These are phyloP conservation scores for Noctua comes DNA, from an alignment of 2,888 invertebrate genomes.

Conservation along the genomic window DNA sequence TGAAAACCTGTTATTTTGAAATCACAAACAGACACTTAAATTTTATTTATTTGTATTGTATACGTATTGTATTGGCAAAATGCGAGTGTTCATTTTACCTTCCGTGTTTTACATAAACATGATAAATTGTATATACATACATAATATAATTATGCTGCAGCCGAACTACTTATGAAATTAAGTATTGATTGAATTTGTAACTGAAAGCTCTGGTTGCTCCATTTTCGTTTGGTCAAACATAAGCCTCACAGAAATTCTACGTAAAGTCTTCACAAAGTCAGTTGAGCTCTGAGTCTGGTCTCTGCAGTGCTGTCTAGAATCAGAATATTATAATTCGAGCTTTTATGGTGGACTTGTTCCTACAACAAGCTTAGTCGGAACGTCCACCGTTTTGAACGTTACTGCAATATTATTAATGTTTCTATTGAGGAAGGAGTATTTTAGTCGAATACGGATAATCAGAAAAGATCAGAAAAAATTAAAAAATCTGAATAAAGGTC, in stretches of 20 bases:
- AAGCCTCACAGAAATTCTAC: background rate
- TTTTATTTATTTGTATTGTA: too few relatives aligned
- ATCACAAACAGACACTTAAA: too few relatives aligned
- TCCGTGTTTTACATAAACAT: too few relatives aligned
- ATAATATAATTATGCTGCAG: too few relatives aligned
- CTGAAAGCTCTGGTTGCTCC: background rate
- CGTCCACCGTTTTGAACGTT: slow-evolving; percentile 1
- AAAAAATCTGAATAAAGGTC: background rate
- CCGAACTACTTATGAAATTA: background rate
- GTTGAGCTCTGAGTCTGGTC: background rate
- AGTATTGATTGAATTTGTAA: background rate
- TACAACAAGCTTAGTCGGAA: slow-evolving; percentile 21
- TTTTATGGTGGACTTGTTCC: slow-evolving; percentile 3
- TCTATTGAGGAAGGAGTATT: background rate
- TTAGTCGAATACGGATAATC: background rate
- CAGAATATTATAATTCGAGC: slow-evolving; percentile 16
- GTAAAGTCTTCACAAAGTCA: slow-evolving; percentile 12
- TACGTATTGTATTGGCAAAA: too few relatives aligned
- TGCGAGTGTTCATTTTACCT: too few relatives aligned
- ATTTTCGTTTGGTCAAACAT: background rate
- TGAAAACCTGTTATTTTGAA: too few relatives aligned
- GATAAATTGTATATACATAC: too few relatives aligned
- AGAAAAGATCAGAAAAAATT: background rate
- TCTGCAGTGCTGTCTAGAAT: background rate
- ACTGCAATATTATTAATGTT: slow-evolving; percentile 5